phyloP scores from a whole-genome alignment of 2,113 vertebrate species.

The Typhlomys cinereus region DNA sequence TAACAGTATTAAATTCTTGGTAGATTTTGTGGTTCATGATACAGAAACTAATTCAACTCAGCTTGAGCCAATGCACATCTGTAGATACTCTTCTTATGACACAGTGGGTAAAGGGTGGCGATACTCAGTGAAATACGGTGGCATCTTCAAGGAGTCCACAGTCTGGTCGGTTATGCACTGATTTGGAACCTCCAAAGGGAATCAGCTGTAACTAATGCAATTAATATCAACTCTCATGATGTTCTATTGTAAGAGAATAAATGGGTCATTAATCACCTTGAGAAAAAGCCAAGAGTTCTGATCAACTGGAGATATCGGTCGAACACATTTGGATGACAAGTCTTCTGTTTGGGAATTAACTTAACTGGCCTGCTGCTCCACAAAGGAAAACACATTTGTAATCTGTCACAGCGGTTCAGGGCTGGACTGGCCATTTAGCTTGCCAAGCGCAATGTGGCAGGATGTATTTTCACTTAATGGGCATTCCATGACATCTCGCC shows the following conservation, averaged over 20 bases:
- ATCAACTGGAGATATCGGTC: slow-evolving; percentile 24
- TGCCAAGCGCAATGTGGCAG: slow-evolving; percentile 28
- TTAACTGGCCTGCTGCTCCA: slow-evolving; percentile 64
- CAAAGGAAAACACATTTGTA: slow-evolving; percentile 67
- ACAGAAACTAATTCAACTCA: slow-evolving; percentile 17
- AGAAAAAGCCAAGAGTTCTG: slow-evolving; percentile 52
- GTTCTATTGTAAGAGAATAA: slow-evolving; percentile 34
- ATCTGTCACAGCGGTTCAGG: slow-evolving; percentile 58
- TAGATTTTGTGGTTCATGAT: slow-evolving; percentile 22
- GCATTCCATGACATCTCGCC: neutral
- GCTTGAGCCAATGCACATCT: neutral
- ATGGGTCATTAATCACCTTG: slow-evolving; percentile 39
- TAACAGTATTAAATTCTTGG: neutral
- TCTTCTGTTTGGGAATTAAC: slow-evolving; percentile 58
- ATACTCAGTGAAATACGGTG: neutral
- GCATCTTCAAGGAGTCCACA: neutral
- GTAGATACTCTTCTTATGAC: neutral
- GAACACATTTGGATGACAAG: slow-evolving; percentile 64
- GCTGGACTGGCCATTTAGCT: slow-evolving; percentile 32
- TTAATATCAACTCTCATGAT: slow-evolving; percentile 26
- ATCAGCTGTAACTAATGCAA: slow-evolving; percentile 17
- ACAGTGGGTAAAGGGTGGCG: neutral
- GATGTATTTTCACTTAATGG: slow-evolving; percentile 68
- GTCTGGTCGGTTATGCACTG: neutral
- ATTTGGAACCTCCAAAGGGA: slow-evolving; percentile 42